A percentile compares a stretch with the other conserved stretches of the same genome.
Conservation (phyloP, 2,888 invertebrate genomes). For the Chromoteleia sp. region DNA sequence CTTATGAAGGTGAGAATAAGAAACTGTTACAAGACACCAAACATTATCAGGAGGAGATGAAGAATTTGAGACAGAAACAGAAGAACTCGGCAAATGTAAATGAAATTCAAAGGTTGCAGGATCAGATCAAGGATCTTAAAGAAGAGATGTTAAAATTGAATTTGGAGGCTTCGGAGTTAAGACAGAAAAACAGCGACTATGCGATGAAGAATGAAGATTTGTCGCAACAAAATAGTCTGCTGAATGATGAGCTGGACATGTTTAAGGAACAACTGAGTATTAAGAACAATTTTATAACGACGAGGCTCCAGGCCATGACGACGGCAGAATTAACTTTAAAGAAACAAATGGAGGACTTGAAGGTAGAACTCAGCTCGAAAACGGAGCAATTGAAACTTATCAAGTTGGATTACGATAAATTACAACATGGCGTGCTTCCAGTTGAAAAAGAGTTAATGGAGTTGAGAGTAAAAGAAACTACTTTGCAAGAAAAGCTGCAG, state of each 20-base stretch:
- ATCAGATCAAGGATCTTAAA: conserved; percentile 79
- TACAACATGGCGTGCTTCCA: conserved; percentile 78
- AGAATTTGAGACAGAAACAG: conserved; percentile 74
- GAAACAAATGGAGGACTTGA: conserved; percentile 80
- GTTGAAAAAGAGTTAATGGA: conserved; percentile 81
- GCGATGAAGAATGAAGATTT: conserved; percentile 79
- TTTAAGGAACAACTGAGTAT: conserved; percentile 81
- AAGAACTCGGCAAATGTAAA: conserved; percentile 71
- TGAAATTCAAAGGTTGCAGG: conserved; percentile 76
- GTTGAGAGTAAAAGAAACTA: conserved; percentile 77
- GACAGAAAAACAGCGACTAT: conserved; percentile 78
- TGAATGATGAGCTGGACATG: conserved; percentile 78
- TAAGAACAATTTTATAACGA: conserved; percentile 81
- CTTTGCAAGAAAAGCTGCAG: conserved; percentile 78
- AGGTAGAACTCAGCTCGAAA: conserved; percentile 80
- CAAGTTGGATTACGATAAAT: conserved; percentile 78
- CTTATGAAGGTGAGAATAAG: conserved; percentile 82
- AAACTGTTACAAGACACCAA: conserved; percentile 80
- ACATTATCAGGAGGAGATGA: conserved; percentile 78
- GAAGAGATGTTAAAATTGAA: conserved; percentile 79
- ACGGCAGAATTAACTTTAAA: conserved; percentile 78
- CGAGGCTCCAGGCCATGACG: conserved; percentile 80
- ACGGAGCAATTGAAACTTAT: conserved; percentile 79
- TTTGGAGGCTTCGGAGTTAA: conserved; percentile 78
- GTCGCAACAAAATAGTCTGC: conserved; percentile 78